These are phyloP conservation scores for Paedocypris micromegethes DNA, from an alignment of 2,797 vertebrate genomes.

Conservation along the genomic window DNA sequence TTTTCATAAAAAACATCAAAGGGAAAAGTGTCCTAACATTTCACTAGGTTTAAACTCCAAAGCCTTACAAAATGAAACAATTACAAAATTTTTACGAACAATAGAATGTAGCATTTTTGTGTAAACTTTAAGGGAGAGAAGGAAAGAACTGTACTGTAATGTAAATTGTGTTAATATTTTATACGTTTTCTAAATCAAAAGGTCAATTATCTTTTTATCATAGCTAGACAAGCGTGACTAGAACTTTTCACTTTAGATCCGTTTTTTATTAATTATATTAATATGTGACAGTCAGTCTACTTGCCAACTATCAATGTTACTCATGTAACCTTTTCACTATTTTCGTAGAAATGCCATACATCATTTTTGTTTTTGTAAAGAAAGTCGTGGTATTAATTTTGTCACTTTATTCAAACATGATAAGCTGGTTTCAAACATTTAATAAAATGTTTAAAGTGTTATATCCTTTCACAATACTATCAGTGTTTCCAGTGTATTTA, in stretches of 20 bases:
- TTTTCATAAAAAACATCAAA: conserved; percentile 15
- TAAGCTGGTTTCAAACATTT: conserved; percentile 74
- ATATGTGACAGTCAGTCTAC: conserved; percentile 71
- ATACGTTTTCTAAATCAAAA: conserved; percentile 58
- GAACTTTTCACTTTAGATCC: conserved; percentile 70
- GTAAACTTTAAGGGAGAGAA: conserved; percentile 63
- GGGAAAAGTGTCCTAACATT: neutral
- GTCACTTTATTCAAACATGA: conserved; percentile 77
- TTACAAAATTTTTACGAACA: conserved; percentile 56
- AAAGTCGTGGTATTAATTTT: conserved; percentile 72
- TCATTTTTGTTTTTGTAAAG: conserved; percentile 62
- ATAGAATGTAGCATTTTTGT: conserved; percentile 70
- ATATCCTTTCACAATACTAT: conserved; percentile 51
- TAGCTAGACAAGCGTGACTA: conserved; percentile 69
- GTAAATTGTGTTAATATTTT: conserved; percentile 69
- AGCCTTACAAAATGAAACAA: conserved; percentile 25
- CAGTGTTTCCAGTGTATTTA: conserved; percentile 6
- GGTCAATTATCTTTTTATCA: conserved; percentile 72
- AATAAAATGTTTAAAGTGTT: conserved; percentile 75
- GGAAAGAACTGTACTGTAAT: conserved; percentile 70
- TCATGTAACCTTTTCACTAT: conserved; percentile 54
- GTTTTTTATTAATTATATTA: conserved; percentile 71
- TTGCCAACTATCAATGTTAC: conserved; percentile 66
- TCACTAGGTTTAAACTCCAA: conserved; percentile 2
- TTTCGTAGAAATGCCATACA: conserved; percentile 72